Conservation (phyloP, 2,113 vertebrate genomes). For the Lepus timidus region DNA sequence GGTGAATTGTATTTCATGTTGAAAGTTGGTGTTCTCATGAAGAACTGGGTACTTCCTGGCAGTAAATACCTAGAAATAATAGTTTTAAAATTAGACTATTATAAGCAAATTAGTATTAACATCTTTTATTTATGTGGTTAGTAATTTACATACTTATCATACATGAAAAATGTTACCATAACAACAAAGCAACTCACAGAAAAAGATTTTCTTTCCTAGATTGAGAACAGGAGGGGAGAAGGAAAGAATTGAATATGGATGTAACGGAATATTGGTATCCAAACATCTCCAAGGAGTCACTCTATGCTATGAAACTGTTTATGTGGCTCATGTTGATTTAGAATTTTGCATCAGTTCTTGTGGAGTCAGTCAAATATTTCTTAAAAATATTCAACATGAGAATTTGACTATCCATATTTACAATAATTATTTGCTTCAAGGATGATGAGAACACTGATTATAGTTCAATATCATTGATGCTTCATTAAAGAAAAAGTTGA, state of each 20-base stretch:
- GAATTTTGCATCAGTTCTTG: conserved; percentile 7
- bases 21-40: conserved; percentile 94
- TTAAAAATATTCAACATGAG: conserved; percentile 41
- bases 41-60: conserved; percentile 96
- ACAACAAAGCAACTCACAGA: conserved; percentile 4
- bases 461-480: neutral
- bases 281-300: neutral
- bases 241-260: neutral
- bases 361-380: neutral
- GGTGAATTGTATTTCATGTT: conserved; percentile 91
- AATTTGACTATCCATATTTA: conserved; percentile 9
- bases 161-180: conserved; percentile 52
- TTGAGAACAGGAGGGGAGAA: neutral
- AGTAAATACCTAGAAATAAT: conserved; percentile 94
- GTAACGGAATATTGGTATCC: neutral
- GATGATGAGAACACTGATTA: neutral
- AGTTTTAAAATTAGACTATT: conserved; percentile 79
- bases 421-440: conserved; percentile 49
- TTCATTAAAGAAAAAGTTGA: too few relatives aligned
- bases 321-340: conserved; percentile 7
- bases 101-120: conserved; percentile 68
- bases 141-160: neutral
- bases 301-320: neutral
- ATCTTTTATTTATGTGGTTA: conserved; percentile 54
- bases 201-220: conserved; percentile 24